Evolutionary conservation across 2,888 invertebrate genomes (phyloP), one percentile per base, ranked within the genome.

Genomic region (Drosophila peninsularis): DNA sequence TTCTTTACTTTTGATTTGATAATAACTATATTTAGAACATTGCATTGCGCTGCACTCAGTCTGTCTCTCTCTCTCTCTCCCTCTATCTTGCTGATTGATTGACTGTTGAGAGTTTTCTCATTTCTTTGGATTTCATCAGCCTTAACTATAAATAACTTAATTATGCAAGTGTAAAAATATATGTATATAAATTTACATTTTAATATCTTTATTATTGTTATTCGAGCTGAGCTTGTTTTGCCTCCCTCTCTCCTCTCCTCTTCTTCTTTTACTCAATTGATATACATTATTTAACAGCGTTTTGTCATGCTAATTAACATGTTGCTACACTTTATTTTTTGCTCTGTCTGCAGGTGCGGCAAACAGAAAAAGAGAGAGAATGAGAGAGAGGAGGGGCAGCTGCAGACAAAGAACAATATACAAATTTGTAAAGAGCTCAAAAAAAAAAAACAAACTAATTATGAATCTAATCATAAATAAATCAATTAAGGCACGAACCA

Each of bases 381-480:
- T 3, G 11, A 14, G 14, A 13, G 30, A 19, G 32, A 24, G 27
- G 27, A 1, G 27, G 27, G 27, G 37, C 17, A 45, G 19, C 19
- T 11, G 27, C 37, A 24, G 13, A 27, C 11, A 14, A 13, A 5
- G 17, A 11, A 32, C 45, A 62, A 41, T 14, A 63, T 9, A 64
- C 17, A 66, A 52, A 61, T 61, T 56, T 73, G 73, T 72, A 58
- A 58, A 61, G 19, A 57, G 56, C 44, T 67, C 3, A 44, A 41
- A 19, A 32, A 30, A 19, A 24, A 47, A 68, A 64, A 73, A 68
- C 63, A 79, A 80, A 70, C 54, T 66, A 68, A 78, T 71, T 71
- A 67, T 78, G 62, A 75, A 66, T 71, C 79, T 79, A 79, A 82
- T 82, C 85, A 66, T 78, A 74, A 82, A 76, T 73, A 79, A 79